Evolutionary conservation across 2,888 invertebrate genomes (phyloP).

Genomic region (Archaeoteleia sp.): DNA sequence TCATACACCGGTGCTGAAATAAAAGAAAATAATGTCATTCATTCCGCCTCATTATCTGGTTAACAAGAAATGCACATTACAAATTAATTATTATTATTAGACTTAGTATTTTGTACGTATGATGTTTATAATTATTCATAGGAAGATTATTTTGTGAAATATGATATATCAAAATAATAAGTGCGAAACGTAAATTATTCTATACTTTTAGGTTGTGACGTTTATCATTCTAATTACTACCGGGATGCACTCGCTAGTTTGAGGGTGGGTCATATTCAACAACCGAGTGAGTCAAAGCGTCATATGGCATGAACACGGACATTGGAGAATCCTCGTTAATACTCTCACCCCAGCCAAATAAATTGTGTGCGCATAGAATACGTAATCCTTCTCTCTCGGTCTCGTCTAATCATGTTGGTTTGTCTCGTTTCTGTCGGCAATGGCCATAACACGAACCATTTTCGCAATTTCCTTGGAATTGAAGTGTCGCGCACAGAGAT

Average conservation of each 20-base stretch:
- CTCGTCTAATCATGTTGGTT: slow-evolving; percentile 2
- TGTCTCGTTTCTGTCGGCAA: slow-evolving; percentile 13
- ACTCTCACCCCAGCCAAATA: slow-evolving; percentile 59
- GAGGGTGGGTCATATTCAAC: slow-evolving; percentile 56
- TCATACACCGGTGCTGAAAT: slow-evolving; percentile 74
- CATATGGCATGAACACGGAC: slow-evolving; percentile 62
- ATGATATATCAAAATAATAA: slow-evolving; percentile 25
- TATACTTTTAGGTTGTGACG: slow-evolving; percentile 36
- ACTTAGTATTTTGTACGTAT: slow-evolving; percentile 23
- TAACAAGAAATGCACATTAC: slow-evolving; percentile 3
- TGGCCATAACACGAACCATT: slow-evolving; percentile 30
- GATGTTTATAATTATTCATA: slow-evolving; percentile 17
- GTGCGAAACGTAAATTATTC: slow-evolving; percentile 30
- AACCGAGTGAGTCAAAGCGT: slow-evolving; percentile 61
- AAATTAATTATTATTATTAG: slow-evolving; percentile 30
- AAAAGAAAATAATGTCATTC: slow-evolving; percentile 40
- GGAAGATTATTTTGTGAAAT: slow-evolving; percentile 10
- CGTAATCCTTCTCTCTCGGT: slow-evolving; percentile 40
- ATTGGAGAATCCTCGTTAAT: slow-evolving; percentile 64
- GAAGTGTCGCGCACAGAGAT: slow-evolving; percentile 54
- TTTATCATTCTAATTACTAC: slow-evolving; percentile 68
- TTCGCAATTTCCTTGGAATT: slow-evolving; percentile 59
- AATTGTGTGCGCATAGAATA: slow-evolving; percentile 59
- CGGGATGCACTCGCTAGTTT: slow-evolving; percentile 57
- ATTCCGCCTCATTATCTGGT: slow-evolving; percentile 11